Evolutionary conservation across 2,797 vertebrate genomes (phyloP), one percentile per base, ranked within the genome.

Genomic region (Sebastes hubbsi): DNA sequence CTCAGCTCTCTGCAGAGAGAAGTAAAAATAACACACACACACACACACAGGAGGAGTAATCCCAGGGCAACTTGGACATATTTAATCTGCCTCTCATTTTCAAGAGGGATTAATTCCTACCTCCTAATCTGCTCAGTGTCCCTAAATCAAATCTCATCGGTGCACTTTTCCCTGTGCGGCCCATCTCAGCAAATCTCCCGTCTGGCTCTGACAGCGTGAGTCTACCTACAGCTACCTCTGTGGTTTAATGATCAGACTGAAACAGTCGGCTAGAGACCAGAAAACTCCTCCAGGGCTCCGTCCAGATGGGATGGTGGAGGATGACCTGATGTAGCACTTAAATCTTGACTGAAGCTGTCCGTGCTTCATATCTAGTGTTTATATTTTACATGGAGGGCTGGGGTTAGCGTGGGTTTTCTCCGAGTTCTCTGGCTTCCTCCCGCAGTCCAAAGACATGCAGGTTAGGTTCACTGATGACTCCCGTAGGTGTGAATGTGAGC

Each of bases 61-160:
- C 90, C 86, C 83, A 63, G 36, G 56, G 81, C 80, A 86, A 92
- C 82, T 93, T 94, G 87, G 84, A 87, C 82, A 80, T 88, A 88
- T 93, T 92, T 93, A 93, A 94, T 93, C 92, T 92, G 86, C 82
- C 80, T 90, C 91, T 94, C 89, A 87, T 91, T 94, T 94, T 92
- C 89, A 92, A 92, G 78, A 80, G 90, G 83, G 90, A 93, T 93
- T 92, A 81, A 91, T 91, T 90, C 86, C 77, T 72, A 66, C 29
- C 86, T 92, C 76, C 86, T 94, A 91, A 95, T 94, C 92, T 94
- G 81, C 87, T 89, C 81, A 69, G 78, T 88, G 87, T 90, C 86
- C 84, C 72, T 73, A 87, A 90, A 93, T 92, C 88, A 92, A 90
- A 94, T 92, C 92, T 93, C 87, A 83, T 85, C 67, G 9, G 81